Percentiles rank a stretch among this genome's conserved stretches.
These are phyloP conservation scores for Virgularia gustaviana DNA, from an alignment of 92 coral and sea anemone species.

Conservation along the genomic window DNA sequence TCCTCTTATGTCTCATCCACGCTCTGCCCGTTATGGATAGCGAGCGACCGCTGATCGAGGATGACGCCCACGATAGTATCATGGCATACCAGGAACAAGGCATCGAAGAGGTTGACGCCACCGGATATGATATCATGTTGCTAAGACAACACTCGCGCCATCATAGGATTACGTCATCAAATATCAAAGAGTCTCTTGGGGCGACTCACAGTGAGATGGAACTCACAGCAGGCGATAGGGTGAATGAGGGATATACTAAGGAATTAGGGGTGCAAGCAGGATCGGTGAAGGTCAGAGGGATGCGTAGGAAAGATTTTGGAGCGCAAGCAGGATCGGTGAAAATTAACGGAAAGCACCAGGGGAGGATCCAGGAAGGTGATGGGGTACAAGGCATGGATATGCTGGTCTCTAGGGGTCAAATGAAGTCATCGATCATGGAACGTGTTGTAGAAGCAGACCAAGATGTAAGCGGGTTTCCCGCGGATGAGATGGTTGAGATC, in stretches of 20 bases:
- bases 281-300: too few species aligned
- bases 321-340: too few species aligned
- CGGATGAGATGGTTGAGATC: conserved; percentile 13
- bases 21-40: conserved; percentile 12
- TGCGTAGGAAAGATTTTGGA: too few species aligned
- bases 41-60: conserved; percentile 23
- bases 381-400: conserved; percentile 7
- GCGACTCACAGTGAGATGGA: too few species aligned
- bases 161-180: conserved; percentile 5
- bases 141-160: conserved; percentile 68
- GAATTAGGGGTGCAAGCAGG: too few species aligned
- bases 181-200: too few species aligned
- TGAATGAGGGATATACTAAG: too few species aligned
- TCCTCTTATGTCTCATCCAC: conserved; percentile 24
- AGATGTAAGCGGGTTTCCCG: not conserved
- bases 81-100: conserved; percentile 99
- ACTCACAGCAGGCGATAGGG: too few species aligned
- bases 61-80: conserved; percentile 65
- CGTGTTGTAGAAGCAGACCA: not conserved
- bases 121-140: conserved; percentile 77
- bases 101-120: conserved; percentile 90
- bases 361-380: not conserved
- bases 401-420: not conserved
- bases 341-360: too few species aligned
- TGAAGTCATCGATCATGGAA: conserved; percentile 10